phyloP scores from a whole-genome alignment of 2,113 vertebrate species.

The Gracilinanus agilis region DNA sequence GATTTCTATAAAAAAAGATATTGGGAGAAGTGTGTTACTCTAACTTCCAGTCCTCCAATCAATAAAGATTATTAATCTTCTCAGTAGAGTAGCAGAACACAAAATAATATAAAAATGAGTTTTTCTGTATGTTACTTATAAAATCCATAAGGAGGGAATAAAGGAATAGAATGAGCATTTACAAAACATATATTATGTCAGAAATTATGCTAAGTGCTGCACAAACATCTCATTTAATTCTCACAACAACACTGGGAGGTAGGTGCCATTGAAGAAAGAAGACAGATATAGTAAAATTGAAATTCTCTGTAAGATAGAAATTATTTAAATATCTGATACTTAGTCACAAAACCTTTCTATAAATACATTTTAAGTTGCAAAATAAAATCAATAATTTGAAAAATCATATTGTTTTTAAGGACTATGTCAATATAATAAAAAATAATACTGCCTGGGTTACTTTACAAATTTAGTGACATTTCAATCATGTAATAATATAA shows the following conservation, averaged over 20 bases:
- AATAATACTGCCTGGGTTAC: neutral
- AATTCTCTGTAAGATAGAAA: neutral
- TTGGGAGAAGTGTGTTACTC: neutral
- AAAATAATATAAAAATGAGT: neutral
- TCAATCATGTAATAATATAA: neutral
- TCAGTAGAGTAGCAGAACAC: too few relatives aligned
- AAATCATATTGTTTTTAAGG: neutral
- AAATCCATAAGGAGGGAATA: neutral
- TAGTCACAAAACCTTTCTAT: neutral
- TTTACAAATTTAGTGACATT: neutral
- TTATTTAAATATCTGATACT: neutral
- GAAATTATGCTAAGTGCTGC: neutral
- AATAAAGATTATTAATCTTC: too few relatives aligned
- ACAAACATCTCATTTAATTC: neutral
- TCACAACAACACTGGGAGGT: neutral
- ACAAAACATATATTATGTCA: neutral
- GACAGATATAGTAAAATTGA: neutral
- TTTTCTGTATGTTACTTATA: neutral
- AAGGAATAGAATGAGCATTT: neutral
- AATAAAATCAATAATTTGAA: neutral
- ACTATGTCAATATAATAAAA: neutral
- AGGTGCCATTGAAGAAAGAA: neutral
- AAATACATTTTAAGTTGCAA: neutral
- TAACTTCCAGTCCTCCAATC: neutral
- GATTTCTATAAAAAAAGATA: neutral